These are phyloP conservation scores for Leucoraja erinaceus DNA, from an alignment of 2,113 vertebrate species.

Conservation along the genomic window DNA sequence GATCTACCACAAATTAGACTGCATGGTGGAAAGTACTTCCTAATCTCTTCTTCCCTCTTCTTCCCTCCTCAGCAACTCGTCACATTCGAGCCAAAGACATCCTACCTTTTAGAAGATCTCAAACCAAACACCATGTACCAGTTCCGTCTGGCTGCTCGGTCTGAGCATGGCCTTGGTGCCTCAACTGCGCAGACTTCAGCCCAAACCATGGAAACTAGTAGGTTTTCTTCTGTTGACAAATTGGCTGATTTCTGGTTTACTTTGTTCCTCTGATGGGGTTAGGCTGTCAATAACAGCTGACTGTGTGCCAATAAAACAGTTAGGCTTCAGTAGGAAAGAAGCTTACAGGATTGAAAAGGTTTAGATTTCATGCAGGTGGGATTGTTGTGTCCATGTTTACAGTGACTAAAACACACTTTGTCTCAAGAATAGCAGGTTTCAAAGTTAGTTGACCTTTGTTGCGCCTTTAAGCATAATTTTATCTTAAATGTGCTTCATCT, in stretches of 20 bases:
- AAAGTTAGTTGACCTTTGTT: slow-evolving; percentile 9
- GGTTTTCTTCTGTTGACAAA: slow-evolving; percentile 71
- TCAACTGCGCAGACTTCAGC: slow-evolving; percentile 92
- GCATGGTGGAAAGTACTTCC: background rate
- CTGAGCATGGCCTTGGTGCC: slow-evolving; percentile 87
- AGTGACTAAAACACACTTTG: background rate
- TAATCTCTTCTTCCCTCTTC: slow-evolving; percentile 41
- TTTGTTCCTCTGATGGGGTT: background rate
- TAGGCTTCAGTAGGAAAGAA: background rate
- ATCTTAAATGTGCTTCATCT: background rate
- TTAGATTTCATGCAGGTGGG: background rate
- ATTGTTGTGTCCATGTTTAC: background rate
- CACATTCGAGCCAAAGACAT: slow-evolving; percentile 81
- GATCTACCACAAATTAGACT: background rate
- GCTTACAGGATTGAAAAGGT: background rate
- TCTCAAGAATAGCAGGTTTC: background rate
- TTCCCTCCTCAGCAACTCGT: slow-evolving; percentile 68
- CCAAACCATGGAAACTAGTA: slow-evolving; percentile 98
- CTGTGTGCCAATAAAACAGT: background rate
- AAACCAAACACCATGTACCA: slow-evolving; percentile 90
- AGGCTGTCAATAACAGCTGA: slow-evolving; percentile 5
- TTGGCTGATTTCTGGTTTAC: background rate
- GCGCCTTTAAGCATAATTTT: background rate
- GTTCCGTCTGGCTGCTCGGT: slow-evolving; percentile 88
- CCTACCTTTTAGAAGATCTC: slow-evolving; percentile 85